Base-by-base conservation (phyloP, 64 coral and sea anemone genomes). In the Actinia tenebrosa region DNA sequence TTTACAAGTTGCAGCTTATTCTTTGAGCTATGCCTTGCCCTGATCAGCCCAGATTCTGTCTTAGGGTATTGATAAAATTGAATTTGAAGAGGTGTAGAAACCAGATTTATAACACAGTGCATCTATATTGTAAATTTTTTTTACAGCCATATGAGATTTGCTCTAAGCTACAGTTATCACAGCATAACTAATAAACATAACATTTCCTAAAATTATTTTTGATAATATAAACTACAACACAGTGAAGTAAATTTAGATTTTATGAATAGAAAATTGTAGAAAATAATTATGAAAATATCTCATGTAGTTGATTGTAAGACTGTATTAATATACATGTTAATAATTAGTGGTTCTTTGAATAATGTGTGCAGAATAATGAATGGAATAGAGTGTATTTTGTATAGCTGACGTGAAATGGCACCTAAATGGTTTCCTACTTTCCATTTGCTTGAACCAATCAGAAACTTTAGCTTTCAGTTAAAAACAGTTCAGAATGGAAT, bases 161-260 rank as follows among this genome's bases (percentile, higher is more conserved):
- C 22, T 10, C 63, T 23, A n/a, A 66, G 10, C 60, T 61, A 61
- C 16, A 18, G 60, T 15, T 61, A 16, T 16, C 60, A 17, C 18
- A 61, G 3, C 18, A 18, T 15, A 3, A 20, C 18, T 72, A 13
- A 37, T 11, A 26, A 30, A 4, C 25, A 15, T 75, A 30, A 8
- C 69, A 75, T 75, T 75, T 75, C 23, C 26, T 75, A 42, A 75
- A 75, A 75, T 75, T 75, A 75, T 75, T 75, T 75, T 75, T 75
- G 69, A 75, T 75, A 75, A 72, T 25, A 75, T 75, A 75, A 37
- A 30, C 37, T n/a, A 75, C 42, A 43, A 37, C 14, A 0, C 69
- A 30, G n/a, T 66, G 63, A n/a, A 66, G 63, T 66, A 66, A 66
- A 66, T 66, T 66, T 75, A 75, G n/a, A 37, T 26, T 75, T 30